Conservation (phyloP, 2,797 vertebrate species). For the Gymnoscopelus braueri region DNA sequence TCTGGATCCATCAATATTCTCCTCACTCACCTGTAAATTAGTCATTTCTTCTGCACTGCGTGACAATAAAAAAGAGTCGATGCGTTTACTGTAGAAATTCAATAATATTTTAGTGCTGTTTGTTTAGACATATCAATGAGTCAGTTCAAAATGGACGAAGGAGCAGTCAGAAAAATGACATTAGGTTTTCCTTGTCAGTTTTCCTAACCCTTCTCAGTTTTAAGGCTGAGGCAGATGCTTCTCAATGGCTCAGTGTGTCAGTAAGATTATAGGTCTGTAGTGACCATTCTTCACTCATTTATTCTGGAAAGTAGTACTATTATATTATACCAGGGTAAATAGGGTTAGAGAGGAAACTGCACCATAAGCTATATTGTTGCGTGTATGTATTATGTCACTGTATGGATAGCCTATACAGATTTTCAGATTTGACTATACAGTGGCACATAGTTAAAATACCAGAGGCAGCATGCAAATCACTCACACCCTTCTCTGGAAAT, state of each 20-base stretch:
- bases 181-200: neutral
- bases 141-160: no score
- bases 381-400: no score
- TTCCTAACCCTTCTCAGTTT: neutral
- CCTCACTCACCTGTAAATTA: constrained; percentile 39
- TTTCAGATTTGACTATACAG: no score
- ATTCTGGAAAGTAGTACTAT: no score
- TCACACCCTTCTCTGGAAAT: neutral
- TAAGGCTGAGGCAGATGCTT: neutral
- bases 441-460: neutral
- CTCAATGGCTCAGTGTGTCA: no score
- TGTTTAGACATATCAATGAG: constrained; percentile 4
- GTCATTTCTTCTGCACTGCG: constrained; percentile 34
- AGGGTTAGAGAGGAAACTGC: no score
- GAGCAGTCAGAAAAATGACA: no score
- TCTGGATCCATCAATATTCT: constrained; percentile 35
- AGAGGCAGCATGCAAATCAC: neutral
- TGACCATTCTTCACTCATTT: no score
- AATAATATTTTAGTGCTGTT: constrained; percentile 42
- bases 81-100: constrained; percentile 63
- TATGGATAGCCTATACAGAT: no score
- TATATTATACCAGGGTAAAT: no score
- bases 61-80: constrained; percentile 65
- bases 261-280: no score
- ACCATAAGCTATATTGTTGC: no score